Percentiles rank a stretch among this genome's conserved stretches.
Conservation (phyloP, 2,113 vertebrate genomes). For the Merops nubicus region DNA sequence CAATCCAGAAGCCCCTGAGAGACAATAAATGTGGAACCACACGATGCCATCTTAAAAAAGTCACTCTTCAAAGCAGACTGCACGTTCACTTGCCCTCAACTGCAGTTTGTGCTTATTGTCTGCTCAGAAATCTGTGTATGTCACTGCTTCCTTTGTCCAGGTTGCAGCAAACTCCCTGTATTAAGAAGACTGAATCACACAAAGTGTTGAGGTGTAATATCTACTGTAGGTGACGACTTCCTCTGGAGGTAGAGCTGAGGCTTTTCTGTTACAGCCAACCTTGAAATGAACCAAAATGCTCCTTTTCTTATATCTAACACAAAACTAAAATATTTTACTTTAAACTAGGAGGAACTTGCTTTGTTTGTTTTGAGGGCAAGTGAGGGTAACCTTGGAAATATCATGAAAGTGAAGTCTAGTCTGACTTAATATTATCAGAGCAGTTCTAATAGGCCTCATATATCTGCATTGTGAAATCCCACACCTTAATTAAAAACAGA, state of each 20-base stretch:
- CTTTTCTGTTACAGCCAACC: background rate
- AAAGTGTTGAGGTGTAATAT: background rate
- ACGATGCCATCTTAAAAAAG: background rate
- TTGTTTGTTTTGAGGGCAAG: background rate
- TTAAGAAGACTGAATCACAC: background rate
- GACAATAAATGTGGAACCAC: background rate
- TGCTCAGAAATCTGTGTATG: background rate
- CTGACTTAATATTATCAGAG: constrained; percentile 6
- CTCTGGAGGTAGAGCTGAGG: background rate
- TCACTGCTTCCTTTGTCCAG: background rate
- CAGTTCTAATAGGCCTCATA: background rate
- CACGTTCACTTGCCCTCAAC: background rate
- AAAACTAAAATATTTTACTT: background rate
- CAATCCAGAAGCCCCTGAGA: background rate
- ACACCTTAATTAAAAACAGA: constrained; percentile 28
- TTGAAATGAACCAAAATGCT: background rate
- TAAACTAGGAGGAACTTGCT: background rate
- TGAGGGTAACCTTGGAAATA: constrained; percentile 11
- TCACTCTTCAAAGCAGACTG: background rate
- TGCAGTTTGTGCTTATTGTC: background rate
- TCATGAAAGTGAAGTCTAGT: background rate
- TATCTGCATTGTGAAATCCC: constrained; percentile 22
- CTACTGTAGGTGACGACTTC: background rate
- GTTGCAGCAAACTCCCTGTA: background rate
- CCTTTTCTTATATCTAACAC: background rate